A percentile compares a stretch with the other conserved stretches of the same genome.
These are phyloP conservation scores for Catocala fraxini DNA, from an alignment of 2,888 invertebrate genomes.

Conservation along the genomic window DNA sequence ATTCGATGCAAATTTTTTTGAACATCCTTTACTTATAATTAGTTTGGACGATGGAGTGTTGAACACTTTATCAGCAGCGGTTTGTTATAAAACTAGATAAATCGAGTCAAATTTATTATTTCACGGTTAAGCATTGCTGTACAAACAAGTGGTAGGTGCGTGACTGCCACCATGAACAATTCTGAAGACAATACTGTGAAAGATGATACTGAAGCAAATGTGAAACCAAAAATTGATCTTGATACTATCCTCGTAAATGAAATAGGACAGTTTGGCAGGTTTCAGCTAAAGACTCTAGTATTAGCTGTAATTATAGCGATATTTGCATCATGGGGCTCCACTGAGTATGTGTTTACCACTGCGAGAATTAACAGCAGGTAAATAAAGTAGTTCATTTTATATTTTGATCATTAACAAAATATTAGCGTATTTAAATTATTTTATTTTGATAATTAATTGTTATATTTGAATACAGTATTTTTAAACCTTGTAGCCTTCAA, in stretches of 20 bases:
- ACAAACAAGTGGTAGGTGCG: neutral
- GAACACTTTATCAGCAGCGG: neutral
- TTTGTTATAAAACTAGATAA: slow-evolving; percentile 1
- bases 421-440: too few relatives aligned
- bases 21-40: too few relatives aligned
- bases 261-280: slow-evolving; percentile 70
- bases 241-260: slow-evolving; percentile 67
- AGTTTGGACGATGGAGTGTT: neutral
- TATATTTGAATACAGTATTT: neutral
- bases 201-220: neutral
- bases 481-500: too few relatives aligned
- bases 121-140: neutral
- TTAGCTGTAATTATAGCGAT: slow-evolving; percentile 59
- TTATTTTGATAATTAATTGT: neutral
- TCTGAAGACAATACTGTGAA: neutral
- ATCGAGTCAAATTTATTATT: neutral
- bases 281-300: slow-evolving; percentile 59
- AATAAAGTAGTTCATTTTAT: slow-evolving; percentile 4
- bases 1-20: too few relatives aligned
- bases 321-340: slow-evolving; percentile 60
- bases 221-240: slow-evolving; percentile 17
- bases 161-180: neutral
- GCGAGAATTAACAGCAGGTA: slow-evolving; percentile 70
- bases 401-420: neutral
- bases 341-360: slow-evolving; percentile 71